Percentiles rank a stretch among this genome's conserved stretches.
Evolutionary conservation across 2,113 vertebrate species (phyloP).

Genomic region (Verasper variegatus): DNA sequence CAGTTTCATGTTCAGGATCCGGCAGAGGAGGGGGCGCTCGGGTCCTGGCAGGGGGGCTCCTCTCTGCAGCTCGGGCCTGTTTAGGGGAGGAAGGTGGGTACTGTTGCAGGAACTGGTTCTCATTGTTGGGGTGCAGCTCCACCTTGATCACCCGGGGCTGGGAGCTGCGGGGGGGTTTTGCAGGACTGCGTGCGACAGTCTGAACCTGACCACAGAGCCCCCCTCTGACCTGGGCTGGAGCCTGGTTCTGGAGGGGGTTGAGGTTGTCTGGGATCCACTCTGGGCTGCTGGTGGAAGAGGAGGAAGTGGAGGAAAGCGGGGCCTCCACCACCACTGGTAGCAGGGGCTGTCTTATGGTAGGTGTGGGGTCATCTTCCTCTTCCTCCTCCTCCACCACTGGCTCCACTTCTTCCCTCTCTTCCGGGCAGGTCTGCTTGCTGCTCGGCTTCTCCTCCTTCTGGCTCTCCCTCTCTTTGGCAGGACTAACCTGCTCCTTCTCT

Average conservation of each 20-base stretch:
- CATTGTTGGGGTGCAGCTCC: slow-evolving; percentile 78
- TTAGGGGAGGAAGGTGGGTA: slow-evolving; percentile 75
- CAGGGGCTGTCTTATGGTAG: slow-evolving; percentile 65
- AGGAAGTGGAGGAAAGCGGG: slow-evolving; percentile 75
- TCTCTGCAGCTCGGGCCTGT: slow-evolving; percentile 86
- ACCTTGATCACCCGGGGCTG: slow-evolving; percentile 74
- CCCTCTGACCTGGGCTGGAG: slow-evolving; percentile 63
- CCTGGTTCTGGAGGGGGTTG: slow-evolving; percentile 61
- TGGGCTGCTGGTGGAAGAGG: slow-evolving; percentile 69
- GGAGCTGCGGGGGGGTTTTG: slow-evolving; percentile 69
- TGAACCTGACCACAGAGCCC: slow-evolving; percentile 65
- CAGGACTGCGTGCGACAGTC: slow-evolving; percentile 66
- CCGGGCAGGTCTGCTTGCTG: slow-evolving; percentile 63
- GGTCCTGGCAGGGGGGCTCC: slow-evolving; percentile 79
- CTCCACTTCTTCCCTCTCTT: slow-evolving; percentile 62
- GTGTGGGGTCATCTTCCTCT: slow-evolving; percentile 62
- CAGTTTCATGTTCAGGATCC: slow-evolving; percentile 88
- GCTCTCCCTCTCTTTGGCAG: slow-evolving; percentile 73
- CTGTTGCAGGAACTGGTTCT: slow-evolving; percentile 78
- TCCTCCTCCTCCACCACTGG: slow-evolving; percentile 47
- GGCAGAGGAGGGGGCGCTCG: slow-evolving; percentile 63
- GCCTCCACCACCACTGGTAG: slow-evolving; percentile 77
- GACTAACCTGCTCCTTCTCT: slow-evolving; percentile 75
- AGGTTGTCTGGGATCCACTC: slow-evolving; percentile 65
- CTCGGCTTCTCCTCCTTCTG: slow-evolving; percentile 82